Percentiles rank a stretch among this genome's conserved stretches.
Evolutionary conservation across 2,113 vertebrate species (phyloP).

Genomic region (Gallinago paraguaiae): DNA sequence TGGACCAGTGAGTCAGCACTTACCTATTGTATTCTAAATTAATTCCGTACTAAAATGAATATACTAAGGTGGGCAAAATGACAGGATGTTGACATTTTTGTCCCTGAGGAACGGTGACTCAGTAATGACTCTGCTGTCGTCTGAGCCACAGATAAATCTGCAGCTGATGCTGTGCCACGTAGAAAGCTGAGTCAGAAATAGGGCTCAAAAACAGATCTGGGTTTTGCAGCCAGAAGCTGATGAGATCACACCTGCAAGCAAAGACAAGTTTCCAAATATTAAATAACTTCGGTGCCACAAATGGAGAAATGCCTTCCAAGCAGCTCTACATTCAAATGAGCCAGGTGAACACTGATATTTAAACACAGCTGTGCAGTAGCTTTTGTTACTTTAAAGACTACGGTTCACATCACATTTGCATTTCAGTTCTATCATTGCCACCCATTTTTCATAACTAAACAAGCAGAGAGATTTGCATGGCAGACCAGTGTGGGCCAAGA

Average conservation of each 20-base stretch:
- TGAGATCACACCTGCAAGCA: background rate
- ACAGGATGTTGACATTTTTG: background rate
- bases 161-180: background rate
- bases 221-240: background rate
- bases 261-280: background rate
- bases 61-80: background rate
- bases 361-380: background rate
- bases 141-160: slow-evolving; percentile 12
- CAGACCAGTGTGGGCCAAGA: background rate
- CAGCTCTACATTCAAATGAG: background rate
- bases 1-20: background rate
- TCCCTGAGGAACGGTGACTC: slow-evolving; percentile 25
- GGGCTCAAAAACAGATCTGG: background rate
- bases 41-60: background rate
- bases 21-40: background rate
- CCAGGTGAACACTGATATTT: background rate
- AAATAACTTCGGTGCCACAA: background rate
- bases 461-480: background rate
- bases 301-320: background rate
- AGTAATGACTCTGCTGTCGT: background rate
- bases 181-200: slow-evolving; percentile 23
- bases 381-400: background rate
- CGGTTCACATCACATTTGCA: background rate
- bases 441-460: background rate
- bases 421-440: background rate